Base-by-base conservation (phyloP, 1,140 invertebrate species). In the Trissolcus basalis region DNA sequence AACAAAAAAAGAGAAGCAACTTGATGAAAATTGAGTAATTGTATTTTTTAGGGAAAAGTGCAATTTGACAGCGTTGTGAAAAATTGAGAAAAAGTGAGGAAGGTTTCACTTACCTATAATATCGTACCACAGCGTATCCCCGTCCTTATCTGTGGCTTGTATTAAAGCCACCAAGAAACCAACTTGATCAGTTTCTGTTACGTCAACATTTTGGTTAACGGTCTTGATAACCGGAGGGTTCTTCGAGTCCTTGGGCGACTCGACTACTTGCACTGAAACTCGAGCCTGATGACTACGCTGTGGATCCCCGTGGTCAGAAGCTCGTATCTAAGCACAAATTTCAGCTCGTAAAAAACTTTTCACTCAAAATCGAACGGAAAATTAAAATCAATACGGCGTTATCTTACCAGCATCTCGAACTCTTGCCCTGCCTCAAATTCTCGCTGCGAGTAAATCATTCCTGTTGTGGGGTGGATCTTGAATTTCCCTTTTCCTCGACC, bases 51-150 rank as follows among this genome's bases (percentile, higher is more conserved):
- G n/a, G n/a, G n/a, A n/a, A n/a, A n/a, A n/a, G n/a, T n/a, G n/a
- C n/a, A n/a, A n/a, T n/a, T n/a, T 27, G 19, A 27, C 19, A 27
- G 2, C 19, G 19, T 27, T 27, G 19, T 27, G 19, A 27, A 27
- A 27, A 27, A 27, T 27, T 27, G 6, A 27, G 6, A 27, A 27
- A 27, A 27, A 27, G 19, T 27, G 19, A 27, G 6, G 19, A 27
- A 1, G 19, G 19, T 3, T 27, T 27, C 19, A 91, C 93, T 91
- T 88, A 96, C 95, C 94, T 45, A 94, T 91, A 69, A 98, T 98
- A 79, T 95, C 93, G 84, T 95, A 98, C 94, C 95, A 98, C 41
- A 98, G 86, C 45, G 91, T 90, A 82, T 97, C 95, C 27, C 92
- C 92, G 81, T 98, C 96, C 48, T 91, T 90, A 88, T 98, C 96